phyloP scores from a whole-genome alignment of 1,140 invertebrate species.

The Eurosta solidaginis region DNA sequence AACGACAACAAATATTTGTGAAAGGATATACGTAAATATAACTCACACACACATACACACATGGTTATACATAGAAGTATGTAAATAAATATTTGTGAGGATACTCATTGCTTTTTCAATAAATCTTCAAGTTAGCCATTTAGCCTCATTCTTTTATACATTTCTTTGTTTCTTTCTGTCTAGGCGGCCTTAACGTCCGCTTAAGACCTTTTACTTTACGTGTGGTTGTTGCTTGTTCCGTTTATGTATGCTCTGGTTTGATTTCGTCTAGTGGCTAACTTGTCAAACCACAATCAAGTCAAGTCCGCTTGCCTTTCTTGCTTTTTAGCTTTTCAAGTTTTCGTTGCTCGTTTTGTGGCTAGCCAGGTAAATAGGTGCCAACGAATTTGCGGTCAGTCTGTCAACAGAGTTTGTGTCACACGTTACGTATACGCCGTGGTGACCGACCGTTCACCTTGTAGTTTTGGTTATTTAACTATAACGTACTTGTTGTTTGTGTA shows the following conservation, averaged over 20 bases:
- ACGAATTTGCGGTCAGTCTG: conserved; percentile 18
- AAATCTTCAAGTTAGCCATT: conserved; percentile 21
- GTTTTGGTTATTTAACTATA: neutral
- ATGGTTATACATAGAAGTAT: neutral
- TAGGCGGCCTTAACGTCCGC: neutral
- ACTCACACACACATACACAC: neutral
- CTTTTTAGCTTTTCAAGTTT: neutral
- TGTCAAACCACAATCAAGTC: neutral
- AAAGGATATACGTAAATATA: neutral
- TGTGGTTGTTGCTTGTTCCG: neutral
- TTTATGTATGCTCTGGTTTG: neutral
- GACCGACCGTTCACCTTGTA: neutral
- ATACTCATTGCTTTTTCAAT: conserved; percentile 5
- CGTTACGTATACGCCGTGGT: conserved; percentile 10
- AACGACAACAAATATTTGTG: neutral
- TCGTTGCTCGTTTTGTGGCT: neutral
- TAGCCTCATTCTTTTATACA: neutral
- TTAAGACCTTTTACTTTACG: neutral
- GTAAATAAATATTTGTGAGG: neutral
- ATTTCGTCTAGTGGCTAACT: neutral
- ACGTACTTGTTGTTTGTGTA: too few relatives aligned
- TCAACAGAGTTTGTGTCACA: conserved; percentile 1
- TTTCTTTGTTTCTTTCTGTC: neutral
- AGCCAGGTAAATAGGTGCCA: conserved; percentile 1
- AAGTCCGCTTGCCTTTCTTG: neutral